Evolutionary conservation across 2,888 invertebrate species (phyloP).

Genomic region (Electrophaes corylata): DNA sequence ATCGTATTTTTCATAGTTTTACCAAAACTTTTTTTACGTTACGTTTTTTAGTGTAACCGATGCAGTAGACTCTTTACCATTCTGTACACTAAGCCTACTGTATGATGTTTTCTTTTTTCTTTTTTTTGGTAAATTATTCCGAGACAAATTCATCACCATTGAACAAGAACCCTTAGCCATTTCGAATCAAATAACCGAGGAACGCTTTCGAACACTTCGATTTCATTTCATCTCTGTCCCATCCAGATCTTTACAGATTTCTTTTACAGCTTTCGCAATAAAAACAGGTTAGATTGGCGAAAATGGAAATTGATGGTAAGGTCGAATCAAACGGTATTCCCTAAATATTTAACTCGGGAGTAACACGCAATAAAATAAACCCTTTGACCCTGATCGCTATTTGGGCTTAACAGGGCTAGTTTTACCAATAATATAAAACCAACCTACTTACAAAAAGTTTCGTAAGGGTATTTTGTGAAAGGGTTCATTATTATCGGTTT

Average conservation of each 20-base stretch:
- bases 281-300: slow-evolving; percentile 36
- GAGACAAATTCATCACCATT: neutral
- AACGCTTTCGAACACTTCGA: slow-evolving; percentile 14
- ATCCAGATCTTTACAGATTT: slow-evolving; percentile 32
- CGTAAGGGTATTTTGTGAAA: neutral
- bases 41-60: too few relatives aligned
- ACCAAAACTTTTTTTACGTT: too few relatives aligned
- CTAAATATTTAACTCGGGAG: slow-evolving; percentile 31
- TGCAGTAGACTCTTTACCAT: too few relatives aligned
- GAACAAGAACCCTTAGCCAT: slow-evolving; percentile 1
- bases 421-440: neutral
- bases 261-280: slow-evolving; percentile 35
- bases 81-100: too few relatives aligned
- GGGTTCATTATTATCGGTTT: neutral
- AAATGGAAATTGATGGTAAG: slow-evolving; percentile 39
- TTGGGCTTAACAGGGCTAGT: slow-evolving; percentile 3
- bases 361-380: slow-evolving; percentile 32
- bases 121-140: neutral
- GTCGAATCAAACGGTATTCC: slow-evolving; percentile 34
- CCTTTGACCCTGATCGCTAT: slow-evolving; percentile 23
- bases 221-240: slow-evolving; percentile 25
- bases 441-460: neutral
- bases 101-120: neutral
- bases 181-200: slow-evolving; percentile 11
- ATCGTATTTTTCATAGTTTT: too few relatives aligned